A percentile compares a stretch with the other conserved stretches of the same genome.
These are phyloP conservation scores for Ricordea florida DNA, from an alignment of 92 coral and sea anemone species.

Conservation along the genomic window DNA sequence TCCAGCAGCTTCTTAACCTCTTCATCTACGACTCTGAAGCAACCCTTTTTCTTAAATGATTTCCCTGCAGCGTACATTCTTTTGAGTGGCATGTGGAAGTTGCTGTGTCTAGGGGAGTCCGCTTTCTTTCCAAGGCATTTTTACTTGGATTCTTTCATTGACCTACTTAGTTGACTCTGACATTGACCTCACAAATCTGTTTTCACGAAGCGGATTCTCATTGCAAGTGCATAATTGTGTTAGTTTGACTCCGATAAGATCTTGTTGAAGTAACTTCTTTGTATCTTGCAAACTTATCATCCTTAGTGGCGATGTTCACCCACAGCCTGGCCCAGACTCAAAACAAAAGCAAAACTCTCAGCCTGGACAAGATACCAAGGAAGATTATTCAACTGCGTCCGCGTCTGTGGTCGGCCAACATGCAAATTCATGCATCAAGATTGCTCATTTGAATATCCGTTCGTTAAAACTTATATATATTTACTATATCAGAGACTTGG, in stretches of 20 bases:
- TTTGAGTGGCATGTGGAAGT: constrained; percentile 39
- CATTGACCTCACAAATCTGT: constrained; percentile 64
- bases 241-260: constrained; percentile 61
- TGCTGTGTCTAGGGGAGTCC: constrained; percentile 60
- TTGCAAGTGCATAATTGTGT: constrained; percentile 77
- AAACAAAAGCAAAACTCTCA: too few species aligned
- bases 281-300: constrained; percentile 69
- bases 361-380: too few species aligned
- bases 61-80: constrained; percentile 45
- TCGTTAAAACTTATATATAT: too few species aligned
- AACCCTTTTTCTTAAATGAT: constrained; percentile 4
- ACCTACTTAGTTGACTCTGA: constrained; percentile 50
- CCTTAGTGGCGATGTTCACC: too few species aligned
- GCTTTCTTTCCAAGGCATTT: constrained; percentile 56
- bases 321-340: too few species aligned
- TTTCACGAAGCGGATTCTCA: constrained; percentile 48
- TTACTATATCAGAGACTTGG: too few species aligned
- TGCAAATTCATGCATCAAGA: too few species aligned
- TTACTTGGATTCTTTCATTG: constrained; percentile 49
- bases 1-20: constrained; percentile 27
- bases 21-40: constrained; percentile 13
- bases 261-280: constrained; percentile 53
- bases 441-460: too few species aligned
- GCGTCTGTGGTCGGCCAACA: too few species aligned
- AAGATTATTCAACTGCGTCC: too few species aligned